Evolutionary conservation across 2,113 vertebrate genomes (phyloP).

Genomic region (Gnathonemus echidnorhynchus): DNA sequence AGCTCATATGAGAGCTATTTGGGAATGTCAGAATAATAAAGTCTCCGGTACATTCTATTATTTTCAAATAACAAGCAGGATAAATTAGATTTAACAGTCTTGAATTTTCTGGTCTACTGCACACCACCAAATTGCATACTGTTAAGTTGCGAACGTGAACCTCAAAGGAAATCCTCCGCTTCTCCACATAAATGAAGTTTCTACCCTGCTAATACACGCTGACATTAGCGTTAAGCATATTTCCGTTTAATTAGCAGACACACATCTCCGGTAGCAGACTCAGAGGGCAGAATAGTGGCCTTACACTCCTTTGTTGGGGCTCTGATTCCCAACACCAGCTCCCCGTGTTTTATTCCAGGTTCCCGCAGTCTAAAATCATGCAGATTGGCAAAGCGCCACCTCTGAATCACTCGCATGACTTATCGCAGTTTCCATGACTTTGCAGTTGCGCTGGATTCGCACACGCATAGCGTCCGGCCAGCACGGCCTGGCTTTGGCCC

Average conservation of each 20-base stretch:
- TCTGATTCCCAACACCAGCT: not conserved
- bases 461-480: not conserved
- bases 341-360: not conserved
- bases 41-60: not conserved
- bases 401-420: not conserved
- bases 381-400: not conserved
- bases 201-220: not conserved
- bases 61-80: slow-evolving; percentile 14
- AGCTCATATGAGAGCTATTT: not conserved
- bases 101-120: slow-evolving; percentile 1
- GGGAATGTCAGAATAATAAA: not conserved
- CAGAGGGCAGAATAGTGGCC: not conserved
- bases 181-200: not conserved
- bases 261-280: not conserved
- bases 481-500: not conserved
- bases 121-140: not conserved
- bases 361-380: not conserved
- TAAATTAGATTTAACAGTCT: not conserved
- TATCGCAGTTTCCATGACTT: not conserved
- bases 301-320: not conserved
- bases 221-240: not conserved
- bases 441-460: not conserved
- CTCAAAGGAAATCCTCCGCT: slow-evolving; percentile 27
- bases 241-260: not conserved
- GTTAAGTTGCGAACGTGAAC: slow-evolving; percentile 6